Conservation (phyloP, 2,797 vertebrate species). For the Scomberomorus guttatus region DNA sequence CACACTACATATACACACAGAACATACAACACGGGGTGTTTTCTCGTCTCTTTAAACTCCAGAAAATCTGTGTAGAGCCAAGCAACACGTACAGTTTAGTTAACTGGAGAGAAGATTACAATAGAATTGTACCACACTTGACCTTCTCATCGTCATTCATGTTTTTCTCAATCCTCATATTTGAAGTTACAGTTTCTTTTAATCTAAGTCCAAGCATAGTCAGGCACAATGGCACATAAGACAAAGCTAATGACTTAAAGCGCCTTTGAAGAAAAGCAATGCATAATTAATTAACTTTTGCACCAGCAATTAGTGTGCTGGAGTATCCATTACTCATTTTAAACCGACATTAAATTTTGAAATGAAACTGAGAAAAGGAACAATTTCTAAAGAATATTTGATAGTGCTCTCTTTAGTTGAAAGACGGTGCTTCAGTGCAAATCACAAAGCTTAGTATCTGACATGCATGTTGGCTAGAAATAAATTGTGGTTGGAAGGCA, state of each 20-base stretch:
- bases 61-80: too few relatives aligned
- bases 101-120: neutral
- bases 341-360: neutral
- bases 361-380: neutral
- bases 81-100: neutral
- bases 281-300: slow-evolving; percentile 25
- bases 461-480: neutral
- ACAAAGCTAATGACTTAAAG: slow-evolving; percentile 15
- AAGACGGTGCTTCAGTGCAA: neutral
- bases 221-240: neutral
- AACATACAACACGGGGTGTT: neutral
- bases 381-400: neutral
- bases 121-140: neutral
- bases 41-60: neutral
- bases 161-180: neutral
- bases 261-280: slow-evolving; percentile 6
- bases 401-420: neutral
- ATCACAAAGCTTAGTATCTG: neutral
- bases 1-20: neutral
- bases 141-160: neutral
- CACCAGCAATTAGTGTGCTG: neutral
- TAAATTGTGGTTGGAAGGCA: too few relatives aligned
- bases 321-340: neutral
- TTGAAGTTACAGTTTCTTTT: neutral
- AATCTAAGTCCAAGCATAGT: neutral